phyloP scores from a whole-genome alignment of 2,888 invertebrate genomes.

The Xestobium rufovillosum region DNA sequence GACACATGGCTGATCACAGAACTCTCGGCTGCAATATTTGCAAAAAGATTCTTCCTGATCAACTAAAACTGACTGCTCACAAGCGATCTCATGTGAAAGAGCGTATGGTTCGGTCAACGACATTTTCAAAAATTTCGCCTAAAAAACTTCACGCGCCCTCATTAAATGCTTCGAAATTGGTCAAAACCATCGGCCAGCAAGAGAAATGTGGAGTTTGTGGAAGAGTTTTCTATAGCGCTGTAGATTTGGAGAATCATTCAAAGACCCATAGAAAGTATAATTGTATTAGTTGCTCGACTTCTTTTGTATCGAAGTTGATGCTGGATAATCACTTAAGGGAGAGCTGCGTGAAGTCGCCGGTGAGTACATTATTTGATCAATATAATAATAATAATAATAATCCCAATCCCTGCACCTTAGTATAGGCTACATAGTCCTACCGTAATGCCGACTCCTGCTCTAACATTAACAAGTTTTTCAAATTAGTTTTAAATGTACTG shows the following conservation, averaged over 20 bases:
- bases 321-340: slow-evolving; percentile 34
- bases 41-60: slow-evolving; percentile 30
- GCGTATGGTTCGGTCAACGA: slow-evolving; percentile 31
- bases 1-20: slow-evolving; percentile 28
- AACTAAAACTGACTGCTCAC: slow-evolving; percentile 29
- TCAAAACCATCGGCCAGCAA: not conserved
- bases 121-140: slow-evolving; percentile 28
- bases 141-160: slow-evolving; percentile 21
- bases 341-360: slow-evolving; percentile 33
- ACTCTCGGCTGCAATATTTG: slow-evolving; percentile 31
- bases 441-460: too few relatives aligned
- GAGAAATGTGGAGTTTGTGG: slow-evolving; percentile 34
- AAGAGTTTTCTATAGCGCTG: slow-evolving; percentile 29
- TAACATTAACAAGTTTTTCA: too few relatives aligned
- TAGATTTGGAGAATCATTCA: slow-evolving; percentile 27
- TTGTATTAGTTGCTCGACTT: slow-evolving; percentile 31
- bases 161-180: slow-evolving; percentile 13
- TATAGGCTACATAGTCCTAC: too few relatives aligned
- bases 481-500: too few relatives aligned
- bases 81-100: slow-evolving; percentile 34
- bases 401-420: too few relatives aligned
- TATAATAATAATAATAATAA: too few relatives aligned
- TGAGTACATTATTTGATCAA: too few relatives aligned
- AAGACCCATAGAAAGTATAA: slow-evolving; percentile 32
- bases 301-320: slow-evolving; percentile 33